Conservation (phyloP, 2,888 invertebrate species). For the Cosmia pyralina region DNA sequence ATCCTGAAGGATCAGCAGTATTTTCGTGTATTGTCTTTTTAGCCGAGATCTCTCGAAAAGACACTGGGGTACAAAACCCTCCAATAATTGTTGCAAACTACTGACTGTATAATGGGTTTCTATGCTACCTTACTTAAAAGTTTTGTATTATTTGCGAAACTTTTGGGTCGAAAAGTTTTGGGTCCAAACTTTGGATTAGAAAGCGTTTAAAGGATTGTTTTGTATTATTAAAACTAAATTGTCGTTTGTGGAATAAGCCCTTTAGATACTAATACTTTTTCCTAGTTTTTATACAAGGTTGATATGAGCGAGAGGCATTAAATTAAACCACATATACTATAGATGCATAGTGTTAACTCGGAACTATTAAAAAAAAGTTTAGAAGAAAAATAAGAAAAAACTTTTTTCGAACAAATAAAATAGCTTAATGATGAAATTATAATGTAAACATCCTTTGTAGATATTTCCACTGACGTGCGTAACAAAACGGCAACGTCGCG, state of each 20-base stretch:
- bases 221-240: conserved; percentile 22
- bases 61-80: conserved; percentile 12
- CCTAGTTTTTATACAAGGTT: neutral
- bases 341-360: no score
- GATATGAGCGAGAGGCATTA: no score
- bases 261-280: neutral
- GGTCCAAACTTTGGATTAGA: conserved; percentile 24
- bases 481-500: no score
- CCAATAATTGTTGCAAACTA: neutral
- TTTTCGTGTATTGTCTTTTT: neutral
- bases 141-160: conserved; percentile 28
- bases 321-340: no score
- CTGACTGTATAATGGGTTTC: neutral
- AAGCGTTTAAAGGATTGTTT: conserved; percentile 12
- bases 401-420: no score
- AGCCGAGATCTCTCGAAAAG: neutral
- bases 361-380: no score
- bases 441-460: no score
- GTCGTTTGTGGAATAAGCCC: neutral
- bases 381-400: no score
- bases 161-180: conserved; percentile 39
- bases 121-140: conserved; percentile 4
- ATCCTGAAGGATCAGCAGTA: neutral
- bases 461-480: no score
- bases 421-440: no score